Base-by-base conservation (phyloP, 2,888 invertebrate species). In the Podotricha telesiphe region DNA sequence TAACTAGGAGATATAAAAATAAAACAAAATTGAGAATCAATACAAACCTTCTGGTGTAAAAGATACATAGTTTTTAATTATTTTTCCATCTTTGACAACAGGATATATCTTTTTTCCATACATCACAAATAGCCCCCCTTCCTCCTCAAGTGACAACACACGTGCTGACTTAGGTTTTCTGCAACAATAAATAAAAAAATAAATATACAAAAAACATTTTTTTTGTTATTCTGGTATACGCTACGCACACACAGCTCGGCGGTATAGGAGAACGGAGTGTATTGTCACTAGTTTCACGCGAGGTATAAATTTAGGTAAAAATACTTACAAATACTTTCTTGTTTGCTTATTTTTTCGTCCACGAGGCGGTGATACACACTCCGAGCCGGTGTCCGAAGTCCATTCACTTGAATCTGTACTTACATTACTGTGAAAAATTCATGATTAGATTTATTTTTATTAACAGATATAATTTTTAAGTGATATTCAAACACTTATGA, bases 61-160 rank as follows among this genome's bases (percentile, higher is more conserved):
- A 0, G 77, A 81, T 34, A 86, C 72, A 45, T 83, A 87, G 51
- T 85, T 87, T 72, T 86, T 86, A 0, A 86, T 63, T 7, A 77
- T 71, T 66, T 82, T 86, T 3, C 86, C 88, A 61, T 87, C 84
- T 64, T 85, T 88, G 1, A 90, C 79, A 0, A 92, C 13, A 0
- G 91, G 91, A 62, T 84, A 89, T 48, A 91, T 83, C 73, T 84
- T 87, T 67, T 86, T 89, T 10, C 87, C 85, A 6, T 84, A 78
- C 79, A 87, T 82, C 0, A 90, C 87, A 53, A 88, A 90, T 6
- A 91, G 72, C 0, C 84, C 86, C 0, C 89, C 89, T 58, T 91
- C 86, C 20, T 88, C 87, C 58, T 88, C 87, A 5, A 88, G 71
- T 1, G 88, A 81, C n/a, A 84, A 48, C 71, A 91, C 80, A 20